Percentiles rank a stretch among this genome's conserved stretches.
Evolutionary conservation across 2,888 invertebrate genomes (phyloP).

Genomic region (Trichopria drosophilae): DNA sequence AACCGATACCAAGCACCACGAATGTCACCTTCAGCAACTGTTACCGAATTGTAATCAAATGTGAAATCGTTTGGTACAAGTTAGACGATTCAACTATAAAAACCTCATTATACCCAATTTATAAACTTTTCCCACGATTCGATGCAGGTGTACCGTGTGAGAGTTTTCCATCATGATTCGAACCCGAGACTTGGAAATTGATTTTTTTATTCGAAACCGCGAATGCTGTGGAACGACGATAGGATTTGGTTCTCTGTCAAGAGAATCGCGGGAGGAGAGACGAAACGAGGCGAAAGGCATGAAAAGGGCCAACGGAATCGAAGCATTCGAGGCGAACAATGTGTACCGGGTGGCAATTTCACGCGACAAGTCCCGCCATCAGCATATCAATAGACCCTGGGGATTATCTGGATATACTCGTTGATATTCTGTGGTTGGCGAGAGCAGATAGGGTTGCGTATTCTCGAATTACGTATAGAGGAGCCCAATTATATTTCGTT

Average conservation of each 20-base stretch:
- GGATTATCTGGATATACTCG: slow-evolving; percentile 57
- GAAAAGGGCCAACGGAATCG: slow-evolving; percentile 28
- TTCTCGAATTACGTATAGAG: too few species aligned
- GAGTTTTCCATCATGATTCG: too few species aligned
- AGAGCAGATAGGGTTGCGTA: slow-evolving; percentile 56
- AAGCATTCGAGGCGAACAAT: slow-evolving; percentile 51
- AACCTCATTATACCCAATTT: too few species aligned
- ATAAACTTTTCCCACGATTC: too few species aligned
- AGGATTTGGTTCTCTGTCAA: slow-evolving; percentile 44
- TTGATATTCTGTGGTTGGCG: slow-evolving; percentile 56
- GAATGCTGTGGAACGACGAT: slow-evolving; percentile 45
- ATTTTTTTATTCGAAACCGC: slow-evolving; percentile 37
- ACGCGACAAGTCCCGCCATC: slow-evolving; percentile 59
- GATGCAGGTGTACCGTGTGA: too few species aligned
- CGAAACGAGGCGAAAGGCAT: slow-evolving; percentile 40
- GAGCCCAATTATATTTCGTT: too few species aligned
- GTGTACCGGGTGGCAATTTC: slow-evolving; percentile 58
- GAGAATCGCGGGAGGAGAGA: slow-evolving; percentile 36
- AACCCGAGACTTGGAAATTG: too few species aligned
- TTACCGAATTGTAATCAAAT: too few species aligned
- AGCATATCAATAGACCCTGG: slow-evolving; percentile 57
- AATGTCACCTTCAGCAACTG: too few species aligned
- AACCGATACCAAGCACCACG: too few species aligned
- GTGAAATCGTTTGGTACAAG: too few species aligned
- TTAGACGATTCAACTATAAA: too few species aligned